Evolutionary conservation across 2,797 vertebrate species (phyloP), one percentile per base, ranked within the genome.

Genomic region (Glossophaga mutica): DNA sequence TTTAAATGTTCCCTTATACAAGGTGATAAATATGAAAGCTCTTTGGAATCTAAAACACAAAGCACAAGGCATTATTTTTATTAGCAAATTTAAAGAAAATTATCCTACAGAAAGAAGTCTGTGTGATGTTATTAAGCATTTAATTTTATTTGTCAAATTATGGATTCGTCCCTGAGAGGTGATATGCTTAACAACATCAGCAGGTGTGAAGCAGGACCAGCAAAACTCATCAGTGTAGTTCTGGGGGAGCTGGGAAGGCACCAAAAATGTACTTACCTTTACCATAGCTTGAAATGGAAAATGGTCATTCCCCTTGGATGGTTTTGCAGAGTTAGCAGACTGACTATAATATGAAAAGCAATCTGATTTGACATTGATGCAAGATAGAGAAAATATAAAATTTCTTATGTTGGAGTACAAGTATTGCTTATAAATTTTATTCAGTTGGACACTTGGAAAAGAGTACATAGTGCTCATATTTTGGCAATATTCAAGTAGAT

Each of bases 291-390:
- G 32, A 96, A 94, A 90, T 90, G 86, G 85, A 90, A 95, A 94
- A n/a, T 76, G 68, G 92, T 86, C 82, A 29, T 71, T 74, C 46
- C 44, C 34, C 37, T 59, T 90, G 82, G 73, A 85, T 92, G 67
- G 50, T 78, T 88, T 42, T 86, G n/a, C 93, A 94, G 84, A 83
- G n/a, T 68, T 82, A 90, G 37, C 57, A 94, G 77, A 95, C 88
- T 91, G 92, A 84, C 87, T 87, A 67, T 93, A 84, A 86, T 90
- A 59, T 70, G 24, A 94, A 71, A 94, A 39, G 76, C n/a, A 70
- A 79, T 91, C 87, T 97, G 90, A 96, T 93, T 96, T 97, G 93
- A 62, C 26, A 57, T 59, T 79, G 42, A 82, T 93, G 68, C 24
- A 95, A 91, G 57, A 92, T 87, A 77, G 57, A 81, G 84, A 79